A percentile compares a stretch with the other conserved stretches of the same genome.
These are phyloP conservation scores for Belgica antarctica DNA, from an alignment of 2,888 invertebrate genomes.

Conservation along the genomic window DNA sequence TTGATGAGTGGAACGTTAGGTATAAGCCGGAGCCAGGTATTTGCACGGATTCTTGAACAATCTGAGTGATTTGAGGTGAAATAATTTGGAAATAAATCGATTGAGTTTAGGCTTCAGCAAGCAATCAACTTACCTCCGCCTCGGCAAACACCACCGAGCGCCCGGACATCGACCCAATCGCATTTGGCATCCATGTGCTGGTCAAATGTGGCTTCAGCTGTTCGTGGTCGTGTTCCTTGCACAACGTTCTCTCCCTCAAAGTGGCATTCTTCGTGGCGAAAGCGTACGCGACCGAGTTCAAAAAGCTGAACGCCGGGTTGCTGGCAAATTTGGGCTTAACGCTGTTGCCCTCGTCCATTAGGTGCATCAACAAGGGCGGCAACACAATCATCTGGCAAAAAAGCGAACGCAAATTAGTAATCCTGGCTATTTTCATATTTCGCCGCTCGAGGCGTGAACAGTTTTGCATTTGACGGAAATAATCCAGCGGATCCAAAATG, in stretches of 20 bases:
- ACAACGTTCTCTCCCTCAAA: slow-evolving; percentile 57
- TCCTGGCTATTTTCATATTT: too few relatives aligned
- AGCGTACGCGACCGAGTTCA: slow-evolving; percentile 54
- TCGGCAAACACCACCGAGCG: slow-evolving; percentile 84
- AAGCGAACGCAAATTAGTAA: too few relatives aligned
- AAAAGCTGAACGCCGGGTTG: slow-evolving; percentile 55
- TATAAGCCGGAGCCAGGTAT: slow-evolving; percentile 92
- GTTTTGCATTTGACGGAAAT: too few relatives aligned
- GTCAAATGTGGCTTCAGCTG: slow-evolving; percentile 79
- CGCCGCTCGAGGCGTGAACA: too few relatives aligned
- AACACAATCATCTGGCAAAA: slow-evolving; percentile 75
- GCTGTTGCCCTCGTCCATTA: slow-evolving; percentile 67
- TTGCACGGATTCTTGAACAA: slow-evolving; percentile 92
- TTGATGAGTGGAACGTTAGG: slow-evolving; percentile 92
- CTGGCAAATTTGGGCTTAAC: slow-evolving; percentile 34
- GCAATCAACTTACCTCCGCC: slow-evolving; percentile 84
- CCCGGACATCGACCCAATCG: slow-evolving; percentile 81
- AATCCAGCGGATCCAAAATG: too few relatives aligned
- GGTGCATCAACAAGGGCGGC: slow-evolving; percentile 82
- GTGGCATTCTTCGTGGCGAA: slow-evolving; percentile 57
- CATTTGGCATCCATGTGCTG: slow-evolving; percentile 87
- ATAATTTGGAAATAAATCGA: too few relatives aligned
- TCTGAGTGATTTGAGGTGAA: too few relatives aligned
- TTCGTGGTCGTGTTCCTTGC: slow-evolving; percentile 85
- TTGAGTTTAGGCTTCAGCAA: slow-evolving; percentile 42